Evolutionary conservation across 1,140 invertebrate species (phyloP).

Genomic region (Bombus ignitus): DNA sequence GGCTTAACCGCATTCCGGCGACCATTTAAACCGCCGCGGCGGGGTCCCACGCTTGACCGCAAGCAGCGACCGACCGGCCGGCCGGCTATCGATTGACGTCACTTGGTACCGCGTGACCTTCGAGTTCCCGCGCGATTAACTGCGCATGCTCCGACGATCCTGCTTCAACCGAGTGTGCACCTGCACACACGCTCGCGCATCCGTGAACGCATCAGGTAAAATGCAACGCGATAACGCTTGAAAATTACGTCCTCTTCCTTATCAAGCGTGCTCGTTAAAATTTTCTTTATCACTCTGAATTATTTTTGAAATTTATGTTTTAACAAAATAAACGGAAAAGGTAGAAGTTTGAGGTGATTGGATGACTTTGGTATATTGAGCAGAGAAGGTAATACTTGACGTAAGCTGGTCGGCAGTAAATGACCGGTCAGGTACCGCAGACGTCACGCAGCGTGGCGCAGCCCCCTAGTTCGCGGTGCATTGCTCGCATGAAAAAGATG

Average conservation of each 20-base stretch:
- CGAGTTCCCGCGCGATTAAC: slow-evolving; percentile 73
- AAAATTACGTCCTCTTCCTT: not conserved
- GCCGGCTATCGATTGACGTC: slow-evolving; percentile 68
- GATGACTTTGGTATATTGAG: not conserved
- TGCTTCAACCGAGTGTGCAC: slow-evolving; percentile 2
- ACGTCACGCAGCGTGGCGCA: slow-evolving; percentile 47
- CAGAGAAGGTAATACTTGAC: not conserved
- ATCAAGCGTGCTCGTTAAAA: too few species aligned
- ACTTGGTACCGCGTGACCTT: slow-evolving; percentile 71
- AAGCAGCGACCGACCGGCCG: slow-evolving; percentile 60
- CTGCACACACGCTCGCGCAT: slow-evolving; percentile 41
- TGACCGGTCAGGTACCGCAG: slow-evolving; percentile 42
- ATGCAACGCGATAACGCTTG: not conserved
- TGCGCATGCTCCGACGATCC: slow-evolving; percentile 71
- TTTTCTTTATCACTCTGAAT: too few species aligned
- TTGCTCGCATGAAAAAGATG: slow-evolving; percentile 15
- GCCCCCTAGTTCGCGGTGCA: slow-evolving; percentile 5
- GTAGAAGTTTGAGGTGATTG: not conserved
- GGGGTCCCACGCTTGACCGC: slow-evolving; percentile 75
- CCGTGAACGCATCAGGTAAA: not conserved
- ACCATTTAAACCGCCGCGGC: slow-evolving; percentile 74
- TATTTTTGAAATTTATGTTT: too few species aligned
- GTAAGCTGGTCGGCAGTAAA: slow-evolving; percentile 47
- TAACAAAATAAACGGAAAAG: too few species aligned
- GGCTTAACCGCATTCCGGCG: slow-evolving; percentile 76